phyloP scores from a whole-genome alignment of 1,140 invertebrate species.

The Lamellibrachia luymesi region DNA sequence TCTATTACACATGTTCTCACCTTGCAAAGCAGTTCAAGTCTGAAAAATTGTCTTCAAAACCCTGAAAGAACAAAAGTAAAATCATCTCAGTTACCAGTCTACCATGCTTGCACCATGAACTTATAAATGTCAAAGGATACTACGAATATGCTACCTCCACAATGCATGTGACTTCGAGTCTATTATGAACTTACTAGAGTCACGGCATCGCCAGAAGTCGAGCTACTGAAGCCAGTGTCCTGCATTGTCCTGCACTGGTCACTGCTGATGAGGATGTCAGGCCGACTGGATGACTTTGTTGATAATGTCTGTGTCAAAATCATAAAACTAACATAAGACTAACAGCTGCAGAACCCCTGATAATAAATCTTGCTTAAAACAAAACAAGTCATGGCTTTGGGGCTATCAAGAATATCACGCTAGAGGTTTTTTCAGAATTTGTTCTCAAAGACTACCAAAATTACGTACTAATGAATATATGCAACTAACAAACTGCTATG shows the following conservation, averaged over 20 bases:
- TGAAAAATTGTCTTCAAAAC: constrained; percentile 21
- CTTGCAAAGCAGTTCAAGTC: constrained; percentile 12
- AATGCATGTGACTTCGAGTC: neutral
- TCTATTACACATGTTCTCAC: neutral
- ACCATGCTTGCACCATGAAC: neutral
- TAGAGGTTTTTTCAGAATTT: too few relatives aligned
- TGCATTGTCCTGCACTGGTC: neutral
- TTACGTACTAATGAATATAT: too few relatives aligned
- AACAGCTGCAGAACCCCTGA: neutral
- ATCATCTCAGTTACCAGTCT: neutral
- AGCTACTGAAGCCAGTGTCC: neutral
- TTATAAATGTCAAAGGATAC: neutral
- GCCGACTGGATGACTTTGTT: neutral
- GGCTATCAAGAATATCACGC: too few relatives aligned
- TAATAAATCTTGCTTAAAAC: neutral
- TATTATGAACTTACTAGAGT: neutral
- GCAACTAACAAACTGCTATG: too few relatives aligned
- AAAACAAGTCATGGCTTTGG: too few relatives aligned
- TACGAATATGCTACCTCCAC: neutral
- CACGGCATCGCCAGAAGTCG: neutral
- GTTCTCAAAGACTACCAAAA: too few relatives aligned
- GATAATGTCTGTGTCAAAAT: neutral
- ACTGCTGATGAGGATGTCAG: neutral
- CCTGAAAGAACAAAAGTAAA: neutral
- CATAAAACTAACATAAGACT: neutral